Evolutionary conservation across 2,113 vertebrate species (phyloP).

Genomic region (Passer domesticus): DNA sequence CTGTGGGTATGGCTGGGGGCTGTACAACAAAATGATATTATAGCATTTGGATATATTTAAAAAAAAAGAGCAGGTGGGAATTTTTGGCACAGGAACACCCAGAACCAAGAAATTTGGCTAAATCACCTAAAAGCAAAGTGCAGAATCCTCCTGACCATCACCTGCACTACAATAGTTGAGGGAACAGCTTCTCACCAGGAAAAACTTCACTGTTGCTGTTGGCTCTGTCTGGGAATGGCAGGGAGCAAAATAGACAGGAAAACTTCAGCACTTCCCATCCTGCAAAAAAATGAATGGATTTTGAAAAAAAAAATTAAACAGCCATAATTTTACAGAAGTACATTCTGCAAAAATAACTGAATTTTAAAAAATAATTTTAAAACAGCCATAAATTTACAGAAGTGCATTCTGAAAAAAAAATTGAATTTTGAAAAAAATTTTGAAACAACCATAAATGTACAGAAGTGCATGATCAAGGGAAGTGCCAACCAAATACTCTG

Average conservation of each 20-base stretch:
- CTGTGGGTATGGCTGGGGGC: too few species aligned
- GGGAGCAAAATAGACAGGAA: background rate
- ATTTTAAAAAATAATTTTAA: background rate
- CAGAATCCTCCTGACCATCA: accelerated
- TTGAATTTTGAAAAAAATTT: background rate
- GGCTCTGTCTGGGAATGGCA: background rate
- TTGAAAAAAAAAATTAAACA: background rate
- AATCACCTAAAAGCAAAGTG: background rate
- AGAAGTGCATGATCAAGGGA: background rate
- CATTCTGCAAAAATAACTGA: background rate
- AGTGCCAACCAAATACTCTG: background rate
- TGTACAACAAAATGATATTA: background rate
- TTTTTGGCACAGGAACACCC: background rate
- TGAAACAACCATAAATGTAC: background rate
- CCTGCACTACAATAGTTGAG: background rate
- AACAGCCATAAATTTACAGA: background rate
- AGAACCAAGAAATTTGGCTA: background rate
- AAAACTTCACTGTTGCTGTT: background rate
- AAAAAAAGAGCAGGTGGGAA: background rate
- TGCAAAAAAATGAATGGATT: background rate
- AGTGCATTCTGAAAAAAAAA: background rate
- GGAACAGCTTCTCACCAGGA: background rate
- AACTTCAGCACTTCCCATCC: background rate
- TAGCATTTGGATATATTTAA: background rate
- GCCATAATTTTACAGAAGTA: background rate